Percentiles rank a stretch among this genome's conserved stretches.
These are phyloP conservation scores for Lepeophtheirus salmonis DNA, from an alignment of 1,140 invertebrate genomes.

Conservation along the genomic window DNA sequence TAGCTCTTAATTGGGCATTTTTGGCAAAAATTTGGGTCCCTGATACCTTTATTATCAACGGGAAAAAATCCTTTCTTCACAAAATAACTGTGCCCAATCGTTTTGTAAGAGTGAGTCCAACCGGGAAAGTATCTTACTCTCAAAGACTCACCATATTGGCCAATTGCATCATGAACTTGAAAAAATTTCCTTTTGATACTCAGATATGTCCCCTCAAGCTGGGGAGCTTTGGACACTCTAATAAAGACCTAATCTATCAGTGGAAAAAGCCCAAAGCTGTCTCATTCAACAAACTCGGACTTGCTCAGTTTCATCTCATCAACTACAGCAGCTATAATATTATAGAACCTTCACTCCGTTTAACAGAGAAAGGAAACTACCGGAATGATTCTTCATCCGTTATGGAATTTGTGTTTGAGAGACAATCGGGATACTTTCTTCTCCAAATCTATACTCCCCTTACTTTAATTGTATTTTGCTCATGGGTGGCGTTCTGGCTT, in stretches of 20 bases:
- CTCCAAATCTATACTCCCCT: constrained; percentile 43
- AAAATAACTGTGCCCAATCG: constrained; percentile 39
- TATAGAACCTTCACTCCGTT: background rate
- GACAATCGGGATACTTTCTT: constrained; percentile 38
- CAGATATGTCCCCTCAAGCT: constrained; percentile 37
- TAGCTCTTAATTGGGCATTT: constrained; percentile 33
- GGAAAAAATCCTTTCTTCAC: constrained; percentile 38
- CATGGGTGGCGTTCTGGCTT: constrained; percentile 46
- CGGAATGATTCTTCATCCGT: constrained; percentile 29
- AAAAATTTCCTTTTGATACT: constrained; percentile 40
- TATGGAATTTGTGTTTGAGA: constrained; percentile 34
- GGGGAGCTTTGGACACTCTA: constrained; percentile 38
- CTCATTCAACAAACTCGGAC: constrained; percentile 8
- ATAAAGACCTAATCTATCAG: constrained; percentile 10
- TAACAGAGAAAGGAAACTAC: background rate
- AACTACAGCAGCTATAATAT: constrained; percentile 6
- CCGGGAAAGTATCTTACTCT: constrained; percentile 21
- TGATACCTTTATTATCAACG: constrained; percentile 42
- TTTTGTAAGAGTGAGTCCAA: constrained; percentile 15
- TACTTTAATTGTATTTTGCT: constrained; percentile 39
- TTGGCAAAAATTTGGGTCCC: constrained; percentile 37
- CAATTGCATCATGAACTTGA: constrained; percentile 40
- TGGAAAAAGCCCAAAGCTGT: background rate
- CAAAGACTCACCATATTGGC: constrained; percentile 40
- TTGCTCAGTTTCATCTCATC: constrained; percentile 16